phyloP scores from a whole-genome alignment of 2,888 invertebrate genomes.

The Sceliomorpha sp. region DNA sequence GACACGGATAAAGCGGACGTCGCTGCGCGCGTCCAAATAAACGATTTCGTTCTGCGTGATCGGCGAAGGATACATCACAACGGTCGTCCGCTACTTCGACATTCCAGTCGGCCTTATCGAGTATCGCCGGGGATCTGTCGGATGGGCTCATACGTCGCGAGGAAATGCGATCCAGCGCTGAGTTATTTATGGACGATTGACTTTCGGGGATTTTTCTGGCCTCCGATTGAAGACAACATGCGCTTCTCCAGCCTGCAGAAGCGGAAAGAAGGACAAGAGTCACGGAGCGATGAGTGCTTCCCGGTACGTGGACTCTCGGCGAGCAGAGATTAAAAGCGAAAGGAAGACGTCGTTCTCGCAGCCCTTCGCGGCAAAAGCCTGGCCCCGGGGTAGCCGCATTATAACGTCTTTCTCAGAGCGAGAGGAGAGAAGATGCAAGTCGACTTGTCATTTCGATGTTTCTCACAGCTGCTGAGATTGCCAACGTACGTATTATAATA shows the following conservation, averaged over 20 bases:
- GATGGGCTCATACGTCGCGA: no score
- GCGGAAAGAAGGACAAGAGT: conserved; percentile 26
- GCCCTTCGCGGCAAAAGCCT: conserved; percentile 28
- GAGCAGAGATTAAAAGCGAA: conserved; percentile 70
- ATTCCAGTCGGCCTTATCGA: no score
- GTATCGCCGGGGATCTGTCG: no score
- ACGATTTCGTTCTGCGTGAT: conserved; percentile 71
- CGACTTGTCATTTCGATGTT: conserved; percentile 56
- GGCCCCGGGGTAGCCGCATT: conserved; percentile 55
- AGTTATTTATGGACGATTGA: no score
- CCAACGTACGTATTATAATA: conserved; percentile 56
- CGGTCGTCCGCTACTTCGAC: conserved; percentile 63
- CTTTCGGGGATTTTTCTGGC: no score
- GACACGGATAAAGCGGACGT: conserved; percentile 62
- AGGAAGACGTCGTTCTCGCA: conserved; percentile 59
- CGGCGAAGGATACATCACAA: conserved; percentile 68
- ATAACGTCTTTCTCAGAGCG: conserved; percentile 59
- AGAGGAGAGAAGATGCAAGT: conserved; percentile 20
- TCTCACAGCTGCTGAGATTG: conserved; percentile 55
- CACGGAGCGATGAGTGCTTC: conserved; percentile 42
- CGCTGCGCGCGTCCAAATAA: conserved; percentile 72
- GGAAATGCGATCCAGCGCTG: no score
- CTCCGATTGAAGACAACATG: no score
- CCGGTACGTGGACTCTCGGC: conserved; percentile 59
- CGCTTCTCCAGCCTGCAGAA: conserved; percentile 33